Conservation (phyloP, 2,888 invertebrate species). For the Auanema sp. region DNA sequence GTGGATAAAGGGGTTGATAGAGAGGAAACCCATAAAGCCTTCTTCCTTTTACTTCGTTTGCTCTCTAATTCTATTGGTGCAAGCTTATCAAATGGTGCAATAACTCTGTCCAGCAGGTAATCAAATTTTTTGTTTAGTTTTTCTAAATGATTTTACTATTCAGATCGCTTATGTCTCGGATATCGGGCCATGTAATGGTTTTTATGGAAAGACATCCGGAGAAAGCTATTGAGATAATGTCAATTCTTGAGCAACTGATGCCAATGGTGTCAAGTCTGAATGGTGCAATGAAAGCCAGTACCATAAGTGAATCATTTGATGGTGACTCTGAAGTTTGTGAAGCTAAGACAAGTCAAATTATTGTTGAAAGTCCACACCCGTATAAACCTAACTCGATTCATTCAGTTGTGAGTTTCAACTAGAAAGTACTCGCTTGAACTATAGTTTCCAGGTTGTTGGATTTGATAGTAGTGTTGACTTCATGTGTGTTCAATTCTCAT, state of each 20-base stretch:
- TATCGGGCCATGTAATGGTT: slow-evolving; percentile 52
- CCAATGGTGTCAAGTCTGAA: slow-evolving; percentile 50
- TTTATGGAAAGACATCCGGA: slow-evolving; percentile 55
- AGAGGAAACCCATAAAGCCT: slow-evolving; percentile 27
- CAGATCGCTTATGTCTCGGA: slow-evolving; percentile 29
- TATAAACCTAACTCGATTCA: slow-evolving; percentile 75
- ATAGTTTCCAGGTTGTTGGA: slow-evolving; percentile 70
- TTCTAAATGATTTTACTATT: neutral
- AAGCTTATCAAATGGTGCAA: slow-evolving; percentile 25
- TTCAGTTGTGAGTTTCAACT: slow-evolving; percentile 24
- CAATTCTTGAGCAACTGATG: slow-evolving; percentile 57
- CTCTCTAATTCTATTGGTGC: slow-evolving; percentile 47
- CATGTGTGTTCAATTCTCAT: slow-evolving; percentile 88
- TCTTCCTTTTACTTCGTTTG: slow-evolving; percentile 44
- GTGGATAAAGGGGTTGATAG: slow-evolving; percentile 5
- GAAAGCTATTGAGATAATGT: slow-evolving; percentile 51
- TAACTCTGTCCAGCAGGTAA: slow-evolving; percentile 11
- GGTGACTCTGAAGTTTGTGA: slow-evolving; percentile 24
- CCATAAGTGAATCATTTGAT: slow-evolving; percentile 20
- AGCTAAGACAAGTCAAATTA: slow-evolving; percentile 25
- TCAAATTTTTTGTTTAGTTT: neutral
- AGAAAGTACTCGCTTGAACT: neutral
- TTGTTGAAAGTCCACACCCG: slow-evolving; percentile 87
- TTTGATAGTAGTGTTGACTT: slow-evolving; percentile 87
- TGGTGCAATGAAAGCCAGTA: slow-evolving; percentile 29